phyloP scores from a whole-genome alignment of 2,888 invertebrate genomes.

The Scaeva pyrastri region DNA sequence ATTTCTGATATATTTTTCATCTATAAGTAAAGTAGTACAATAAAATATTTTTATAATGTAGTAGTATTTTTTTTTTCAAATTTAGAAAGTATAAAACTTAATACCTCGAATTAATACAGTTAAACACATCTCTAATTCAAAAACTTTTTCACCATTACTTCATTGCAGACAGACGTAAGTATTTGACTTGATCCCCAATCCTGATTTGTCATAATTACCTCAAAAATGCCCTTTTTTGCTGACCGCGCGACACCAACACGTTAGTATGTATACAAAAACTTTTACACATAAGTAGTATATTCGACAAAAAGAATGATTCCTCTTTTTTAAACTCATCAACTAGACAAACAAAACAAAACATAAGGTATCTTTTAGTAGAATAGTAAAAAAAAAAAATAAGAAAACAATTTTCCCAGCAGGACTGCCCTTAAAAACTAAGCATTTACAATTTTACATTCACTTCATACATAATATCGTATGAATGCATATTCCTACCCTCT shows the following conservation, averaged over 20 bases:
- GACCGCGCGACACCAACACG: conserved; percentile 4
- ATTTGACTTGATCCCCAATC: conserved; percentile 17
- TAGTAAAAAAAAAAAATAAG: conserved; percentile 24
- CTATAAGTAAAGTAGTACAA: too few species aligned
- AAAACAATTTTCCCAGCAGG: conserved; percentile 51
- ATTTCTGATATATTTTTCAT: too few species aligned
- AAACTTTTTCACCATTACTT: conserved; percentile 33
- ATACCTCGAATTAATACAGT: neutral
- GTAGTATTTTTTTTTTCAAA: neutral
- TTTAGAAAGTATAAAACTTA: neutral
- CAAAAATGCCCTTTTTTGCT: conserved; percentile 20
- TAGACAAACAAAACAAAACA: conserved; percentile 39
- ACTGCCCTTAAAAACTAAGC: conserved; percentile 9
- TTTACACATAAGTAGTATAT: neutral
- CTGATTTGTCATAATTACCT: conserved; percentile 44
- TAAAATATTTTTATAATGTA: too few species aligned
- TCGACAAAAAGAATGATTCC: conserved; percentile 30
- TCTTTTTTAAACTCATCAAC: conserved; percentile 7
- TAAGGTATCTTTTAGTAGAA: conserved; percentile 35
- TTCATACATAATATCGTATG: neutral
- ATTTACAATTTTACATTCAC: conserved; percentile 21
- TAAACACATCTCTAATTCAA: conserved; percentile 27
- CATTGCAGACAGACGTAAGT: conserved; percentile 49
- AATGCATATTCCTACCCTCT: conserved; percentile 17
- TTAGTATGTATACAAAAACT: conserved; percentile 9